Base-by-base conservation (phyloP, 2,888 invertebrate genomes). In the Nymphalis polychloros region DNA sequence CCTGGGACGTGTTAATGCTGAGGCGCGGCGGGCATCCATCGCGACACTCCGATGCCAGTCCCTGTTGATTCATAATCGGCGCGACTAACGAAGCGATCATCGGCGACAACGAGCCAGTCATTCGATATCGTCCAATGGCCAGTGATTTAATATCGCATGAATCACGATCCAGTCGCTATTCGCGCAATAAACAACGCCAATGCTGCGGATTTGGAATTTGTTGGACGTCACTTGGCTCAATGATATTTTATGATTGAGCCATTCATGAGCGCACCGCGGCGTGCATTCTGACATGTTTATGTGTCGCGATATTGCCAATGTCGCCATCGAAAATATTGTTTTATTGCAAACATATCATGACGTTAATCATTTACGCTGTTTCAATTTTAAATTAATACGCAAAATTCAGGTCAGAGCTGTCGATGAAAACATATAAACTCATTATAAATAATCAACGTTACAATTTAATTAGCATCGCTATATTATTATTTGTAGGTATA, bases 181-280 rank as follows among this genome's bases (percentile, higher is more conserved):
- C 71, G 59, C 48, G 72, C 62, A 62, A 72, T 73, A 72, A 63
- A 68, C 72, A 68, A 64, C 70, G 62, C 59, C 52, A 27, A 27
- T 49, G 55, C 59, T 48, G 62, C 65, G 60, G 63, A 69, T 64
- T 72, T 59, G 57, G 50, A 66, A 74, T 74, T 73, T 73, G 71
- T 67, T 63, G 64, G 63, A 41, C 62, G 70, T 72, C 69, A 52
- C 69, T 72, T 72, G 71, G 49, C 69, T 64, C 67, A 66, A 73
- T 72, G 72, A 74, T 73, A 73, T 72, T 76, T 73, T 74, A 74
- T 72, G 76, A 75, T 74, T 71, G 76, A 57, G 57, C 57, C 41
- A 19, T 57, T 57, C 57, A 57, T 57, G 57, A 41, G 57, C 57
- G 57, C 57, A 57, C 35, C 57, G 57, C 57, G 57, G 41, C 57